Evolutionary conservation across 2,888 invertebrate genomes (phyloP).

Genomic region (Tetanocera ferruginea): DNA sequence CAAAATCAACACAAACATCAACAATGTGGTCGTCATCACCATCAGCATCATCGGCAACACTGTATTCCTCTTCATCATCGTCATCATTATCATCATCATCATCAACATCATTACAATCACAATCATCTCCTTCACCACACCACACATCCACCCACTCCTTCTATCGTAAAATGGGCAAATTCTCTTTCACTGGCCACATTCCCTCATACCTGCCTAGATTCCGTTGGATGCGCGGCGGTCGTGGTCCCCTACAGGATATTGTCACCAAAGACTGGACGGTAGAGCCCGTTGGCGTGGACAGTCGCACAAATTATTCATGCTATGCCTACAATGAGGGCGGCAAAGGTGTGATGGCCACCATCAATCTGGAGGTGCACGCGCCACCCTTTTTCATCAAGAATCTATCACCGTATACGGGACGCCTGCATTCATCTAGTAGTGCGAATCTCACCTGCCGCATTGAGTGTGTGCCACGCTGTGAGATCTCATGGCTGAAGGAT

Average conservation of each 20-base stretch:
- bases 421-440: constrained; percentile 80
- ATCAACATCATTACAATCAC: constrained; percentile 17
- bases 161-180: constrained; percentile 66
- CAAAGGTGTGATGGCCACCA: constrained; percentile 78
- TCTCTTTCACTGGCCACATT: constrained; percentile 64
- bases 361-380: constrained; percentile 81
- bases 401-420: constrained; percentile 85
- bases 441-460: constrained; percentile 88
- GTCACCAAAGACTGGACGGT: constrained; percentile 84
- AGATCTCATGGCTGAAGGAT: constrained; percentile 87
- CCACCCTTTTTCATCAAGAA: constrained; percentile 90
- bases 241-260: constrained; percentile 79
- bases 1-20: constrained; percentile 40
- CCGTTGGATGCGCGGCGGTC: constrained; percentile 85
- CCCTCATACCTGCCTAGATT: constrained; percentile 72
- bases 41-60: constrained; percentile 24
- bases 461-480: constrained; percentile 89
- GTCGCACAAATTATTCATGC: constrained; percentile 91
- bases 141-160: constrained; percentile 47
- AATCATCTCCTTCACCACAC: constrained; percentile 44
- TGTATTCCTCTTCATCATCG: constrained; percentile 28
- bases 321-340: constrained; percentile 89
- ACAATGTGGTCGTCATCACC: constrained; percentile 33
- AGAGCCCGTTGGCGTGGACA: constrained; percentile 86
- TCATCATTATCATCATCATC: constrained; percentile 12